Evolutionary conservation across 2,888 invertebrate genomes (phyloP).

Genomic region (Hypomecis atomaria): DNA sequence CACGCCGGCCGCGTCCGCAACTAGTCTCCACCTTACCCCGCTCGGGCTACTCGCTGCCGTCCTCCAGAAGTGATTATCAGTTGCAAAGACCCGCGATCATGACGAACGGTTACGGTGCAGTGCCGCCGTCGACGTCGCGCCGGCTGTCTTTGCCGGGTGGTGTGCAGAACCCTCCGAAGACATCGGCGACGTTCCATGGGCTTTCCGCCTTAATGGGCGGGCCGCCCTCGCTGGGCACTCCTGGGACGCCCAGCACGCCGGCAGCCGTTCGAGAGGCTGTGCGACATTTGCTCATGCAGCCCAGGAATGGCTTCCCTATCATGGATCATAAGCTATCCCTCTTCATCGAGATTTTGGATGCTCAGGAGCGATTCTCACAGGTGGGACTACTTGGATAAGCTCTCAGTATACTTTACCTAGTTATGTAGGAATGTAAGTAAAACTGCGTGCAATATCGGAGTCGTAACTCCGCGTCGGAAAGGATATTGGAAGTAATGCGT

Average conservation of each 20-base stretch:
- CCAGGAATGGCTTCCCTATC: conserved; percentile 90
- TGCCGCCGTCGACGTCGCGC: conserved; percentile 79
- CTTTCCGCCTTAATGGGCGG: conserved; percentile 69
- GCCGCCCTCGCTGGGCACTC: conserved; percentile 64
- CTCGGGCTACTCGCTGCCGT: conserved; percentile 82
- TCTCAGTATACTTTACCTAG: too few relatives aligned
- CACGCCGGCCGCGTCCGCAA: conserved; percentile 77
- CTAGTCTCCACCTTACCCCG: conserved; percentile 66
- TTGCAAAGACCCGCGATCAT: conserved; percentile 82
- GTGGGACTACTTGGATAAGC: conserved; percentile 63
- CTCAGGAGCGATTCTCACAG: conserved; percentile 93
- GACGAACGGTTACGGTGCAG: conserved; percentile 80
- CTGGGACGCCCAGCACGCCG: conserved; percentile 82
- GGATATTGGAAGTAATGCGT: conserved; percentile 26
- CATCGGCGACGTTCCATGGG: conserved; percentile 87
- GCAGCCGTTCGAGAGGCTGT: conserved; percentile 89
- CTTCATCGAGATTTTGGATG: conserved; percentile 92
- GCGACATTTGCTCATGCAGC: conserved; percentile 87
- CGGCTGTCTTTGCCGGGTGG: conserved; percentile 84
- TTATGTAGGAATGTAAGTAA: too few relatives aligned
- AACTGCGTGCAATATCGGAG: conserved; percentile 14
- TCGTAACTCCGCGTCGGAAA: conserved; percentile 21
- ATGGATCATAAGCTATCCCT: conserved; percentile 91
- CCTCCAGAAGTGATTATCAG: conserved; percentile 86
- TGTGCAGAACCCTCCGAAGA: conserved; percentile 81